Evolutionary conservation across 2,888 invertebrate species (phyloP).

Genomic region (Elaeidobius kamerunicus): DNA sequence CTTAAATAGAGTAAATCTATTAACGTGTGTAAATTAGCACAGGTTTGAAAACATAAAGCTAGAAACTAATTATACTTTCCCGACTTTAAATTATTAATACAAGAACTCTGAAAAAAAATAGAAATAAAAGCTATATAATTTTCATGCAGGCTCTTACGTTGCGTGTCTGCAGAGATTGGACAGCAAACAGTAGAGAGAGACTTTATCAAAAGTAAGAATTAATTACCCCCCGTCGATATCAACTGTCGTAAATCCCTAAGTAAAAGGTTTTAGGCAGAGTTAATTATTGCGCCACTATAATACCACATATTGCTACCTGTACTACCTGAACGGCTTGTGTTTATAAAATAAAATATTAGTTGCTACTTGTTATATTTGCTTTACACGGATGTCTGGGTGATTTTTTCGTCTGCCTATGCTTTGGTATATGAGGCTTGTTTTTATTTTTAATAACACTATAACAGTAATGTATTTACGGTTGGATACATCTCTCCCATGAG

Average conservation of each 20-base stretch:
- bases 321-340: constrained; percentile 10
- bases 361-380: constrained; percentile 5
- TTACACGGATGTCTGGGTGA: constrained; percentile 1
- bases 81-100: no score
- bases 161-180: constrained; percentile 28
- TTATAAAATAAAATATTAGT: constrained; percentile 11
- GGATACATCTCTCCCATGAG: no score
- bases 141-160: constrained; percentile 20
- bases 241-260: constrained; percentile 31
- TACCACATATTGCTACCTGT: constrained; percentile 29
- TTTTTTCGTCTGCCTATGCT: constrained; percentile 4
- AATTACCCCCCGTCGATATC: constrained; percentile 32
- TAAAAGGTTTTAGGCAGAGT: constrained; percentile 31
- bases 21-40: no score
- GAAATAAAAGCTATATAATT: constrained; percentile 3
- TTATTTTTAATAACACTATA: no score
- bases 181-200: constrained; percentile 25
- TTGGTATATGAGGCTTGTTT: no score
- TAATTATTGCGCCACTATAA: constrained; percentile 28
- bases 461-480: background rate
- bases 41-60: no score
- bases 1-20: no score
- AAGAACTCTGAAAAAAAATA: no score
- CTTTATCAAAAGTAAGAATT: constrained; percentile 32
- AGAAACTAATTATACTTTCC: no score